Conservation (phyloP, 2,888 invertebrate species). For the Seira ritae region DNA sequence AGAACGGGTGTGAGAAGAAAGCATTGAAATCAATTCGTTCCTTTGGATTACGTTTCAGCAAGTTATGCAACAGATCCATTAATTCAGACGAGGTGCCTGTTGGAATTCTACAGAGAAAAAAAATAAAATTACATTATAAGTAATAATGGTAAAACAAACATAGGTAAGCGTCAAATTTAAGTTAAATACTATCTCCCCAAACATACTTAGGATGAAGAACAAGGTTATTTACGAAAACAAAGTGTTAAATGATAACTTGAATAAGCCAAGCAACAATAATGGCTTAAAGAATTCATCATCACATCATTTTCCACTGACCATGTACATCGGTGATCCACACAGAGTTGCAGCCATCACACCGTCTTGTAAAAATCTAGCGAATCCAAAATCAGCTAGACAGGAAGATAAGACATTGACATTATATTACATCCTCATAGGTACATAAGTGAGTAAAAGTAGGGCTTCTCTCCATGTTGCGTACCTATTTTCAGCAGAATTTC, state of each 20-base stretch:
- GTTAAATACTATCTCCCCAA: not conserved
- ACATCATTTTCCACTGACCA: slow-evolving; percentile 85
- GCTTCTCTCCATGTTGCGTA: slow-evolving; percentile 76
- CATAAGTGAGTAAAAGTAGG: too few species aligned
- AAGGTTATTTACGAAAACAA: slow-evolving; percentile 96
- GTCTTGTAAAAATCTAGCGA: slow-evolving; percentile 98
- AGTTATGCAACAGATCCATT: slow-evolving; percentile 88
- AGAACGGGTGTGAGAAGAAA: slow-evolving; percentile 96
- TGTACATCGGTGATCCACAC: slow-evolving; percentile 99
- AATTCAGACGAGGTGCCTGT: slow-evolving; percentile 93
- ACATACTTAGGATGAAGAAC: slow-evolving; percentile 92
- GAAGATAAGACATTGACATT: slow-evolving; percentile 22
- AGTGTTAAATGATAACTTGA: too few species aligned
- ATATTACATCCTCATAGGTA: not conserved
- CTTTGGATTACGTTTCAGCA: slow-evolving; percentile 91
- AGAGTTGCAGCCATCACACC: slow-evolving; percentile 99
- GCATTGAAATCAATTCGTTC: slow-evolving; percentile 97
- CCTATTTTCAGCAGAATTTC: slow-evolving; percentile 97
- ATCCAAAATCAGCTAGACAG: slow-evolving; percentile 96
- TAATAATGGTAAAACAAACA: not conserved
- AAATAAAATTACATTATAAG: not conserved
- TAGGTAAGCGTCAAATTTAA: not conserved
- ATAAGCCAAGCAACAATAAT: too few species aligned
- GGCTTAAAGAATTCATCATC: too few species aligned
- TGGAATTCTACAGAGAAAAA: slow-evolving; percentile 85